Evolutionary conservation across 2,797 vertebrate species (phyloP).

Genomic region (Pseudochromis fuscus): DNA sequence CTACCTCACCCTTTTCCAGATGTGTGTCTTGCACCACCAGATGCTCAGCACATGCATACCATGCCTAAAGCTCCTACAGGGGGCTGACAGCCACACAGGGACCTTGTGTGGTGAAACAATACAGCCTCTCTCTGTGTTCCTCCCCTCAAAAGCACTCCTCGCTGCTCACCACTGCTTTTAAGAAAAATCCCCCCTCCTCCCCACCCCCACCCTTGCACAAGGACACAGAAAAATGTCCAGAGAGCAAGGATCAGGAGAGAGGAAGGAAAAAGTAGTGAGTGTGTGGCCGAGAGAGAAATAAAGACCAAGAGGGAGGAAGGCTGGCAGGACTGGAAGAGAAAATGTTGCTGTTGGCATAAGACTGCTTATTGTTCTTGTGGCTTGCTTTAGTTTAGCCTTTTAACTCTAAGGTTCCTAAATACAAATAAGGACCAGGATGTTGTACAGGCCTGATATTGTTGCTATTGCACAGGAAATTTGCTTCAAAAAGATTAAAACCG

Average conservation of each 20-base stretch:
- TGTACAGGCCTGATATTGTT: slow-evolving; percentile 9
- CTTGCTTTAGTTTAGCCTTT: slow-evolving; percentile 68
- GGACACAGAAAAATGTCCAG: slow-evolving; percentile 54
- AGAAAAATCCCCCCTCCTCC: slow-evolving; percentile 3
- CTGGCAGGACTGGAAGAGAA: slow-evolving; percentile 68
- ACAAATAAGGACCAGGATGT: slow-evolving; percentile 41
- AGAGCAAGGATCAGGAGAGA: slow-evolving; percentile 54
- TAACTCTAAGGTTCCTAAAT: slow-evolving; percentile 72
- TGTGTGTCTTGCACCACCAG: slow-evolving; percentile 73
- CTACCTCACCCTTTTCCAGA: slow-evolving; percentile 77
- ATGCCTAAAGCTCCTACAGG: slow-evolving; percentile 68
- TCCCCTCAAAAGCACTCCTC: slow-evolving; percentile 51
- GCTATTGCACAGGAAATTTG: not conserved
- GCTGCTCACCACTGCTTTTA: slow-evolving; percentile 57
- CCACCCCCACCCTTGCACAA: slow-evolving; percentile 6
- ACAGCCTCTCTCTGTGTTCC: slow-evolving; percentile 69
- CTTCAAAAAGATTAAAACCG: not conserved
- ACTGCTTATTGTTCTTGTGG: slow-evolving; percentile 81
- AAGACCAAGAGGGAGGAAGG: slow-evolving; percentile 56
- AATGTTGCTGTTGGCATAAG: slow-evolving; percentile 82
- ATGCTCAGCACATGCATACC: slow-evolving; percentile 78
- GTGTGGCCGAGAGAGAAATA: slow-evolving; percentile 66
- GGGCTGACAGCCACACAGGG: slow-evolving; percentile 74
- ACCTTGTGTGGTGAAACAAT: slow-evolving; percentile 74
- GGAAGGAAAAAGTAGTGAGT: slow-evolving; percentile 76